Conservation (phyloP, 2,797 vertebrate genomes). For the Chrysocyon brachyurus region DNA sequence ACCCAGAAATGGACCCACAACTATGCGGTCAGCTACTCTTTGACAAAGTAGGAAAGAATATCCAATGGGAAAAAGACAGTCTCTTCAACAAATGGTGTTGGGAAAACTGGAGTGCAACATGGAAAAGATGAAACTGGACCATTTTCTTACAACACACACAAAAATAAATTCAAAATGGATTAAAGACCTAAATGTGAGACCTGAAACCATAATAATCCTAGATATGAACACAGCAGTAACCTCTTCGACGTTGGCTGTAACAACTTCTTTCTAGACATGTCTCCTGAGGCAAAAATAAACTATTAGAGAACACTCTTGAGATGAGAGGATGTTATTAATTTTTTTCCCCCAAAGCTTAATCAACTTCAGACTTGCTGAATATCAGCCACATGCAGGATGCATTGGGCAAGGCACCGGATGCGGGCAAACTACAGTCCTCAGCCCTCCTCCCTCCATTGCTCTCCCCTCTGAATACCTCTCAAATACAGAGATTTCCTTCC, state of each 20-base stretch:
- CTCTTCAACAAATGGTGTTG: neutral
- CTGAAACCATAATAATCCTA: neutral
- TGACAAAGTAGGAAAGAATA: neutral
- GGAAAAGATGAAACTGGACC: neutral
- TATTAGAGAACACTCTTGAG: neutral
- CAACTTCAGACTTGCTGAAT: neutral
- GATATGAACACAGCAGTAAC: neutral
- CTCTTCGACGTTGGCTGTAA: neutral
- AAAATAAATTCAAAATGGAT: neutral
- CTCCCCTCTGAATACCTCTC: neutral
- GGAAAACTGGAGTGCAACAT: neutral
- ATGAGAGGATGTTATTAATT: neutral
- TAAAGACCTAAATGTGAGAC: neutral
- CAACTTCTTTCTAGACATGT: neutral
- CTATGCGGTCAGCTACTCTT: neutral
- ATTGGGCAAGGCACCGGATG: no score
- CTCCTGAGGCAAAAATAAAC: neutral
- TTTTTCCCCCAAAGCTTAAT: neutral
- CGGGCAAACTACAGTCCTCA: accelerated
- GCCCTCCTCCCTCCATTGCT: no score
- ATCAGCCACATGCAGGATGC: neutral
- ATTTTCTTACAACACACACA: neutral
- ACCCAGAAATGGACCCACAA: neutral
- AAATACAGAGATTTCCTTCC: neutral
- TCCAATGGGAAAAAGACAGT: neutral